phyloP scores from a whole-genome alignment of 2,797 vertebrate species.

The Cyprinella venusta region DNA sequence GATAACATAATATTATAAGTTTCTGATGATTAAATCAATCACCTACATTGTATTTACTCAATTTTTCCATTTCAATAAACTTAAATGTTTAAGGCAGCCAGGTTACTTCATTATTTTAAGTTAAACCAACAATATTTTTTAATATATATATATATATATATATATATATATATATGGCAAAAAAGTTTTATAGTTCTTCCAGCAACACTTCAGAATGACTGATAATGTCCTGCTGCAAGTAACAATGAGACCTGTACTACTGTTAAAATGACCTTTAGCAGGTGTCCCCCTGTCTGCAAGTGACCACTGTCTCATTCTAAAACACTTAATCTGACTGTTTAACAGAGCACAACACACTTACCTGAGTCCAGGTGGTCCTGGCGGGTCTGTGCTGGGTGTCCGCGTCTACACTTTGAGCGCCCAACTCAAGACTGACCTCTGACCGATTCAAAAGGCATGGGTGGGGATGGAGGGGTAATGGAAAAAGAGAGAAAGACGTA shows the following conservation, averaged over 20 bases:
- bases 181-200: not conserved
- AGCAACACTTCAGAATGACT: not conserved
- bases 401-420: constrained; percentile 55
- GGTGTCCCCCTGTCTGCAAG: not conserved
- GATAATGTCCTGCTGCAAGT: not conserved
- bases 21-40: no score
- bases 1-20: no score
- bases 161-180: no score
- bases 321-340: not conserved
- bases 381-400: constrained; percentile 61
- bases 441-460: constrained; percentile 39
- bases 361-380: constrained; percentile 77
- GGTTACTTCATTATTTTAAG: no score
- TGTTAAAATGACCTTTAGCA: not conserved
- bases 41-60: no score
- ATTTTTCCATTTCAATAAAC: no score
- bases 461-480: constrained; percentile 52
- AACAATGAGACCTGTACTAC: not conserved
- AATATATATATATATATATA: no score
- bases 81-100: no score
- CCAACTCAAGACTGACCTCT: constrained; percentile 55
- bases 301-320: not conserved
- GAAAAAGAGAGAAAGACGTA: constrained; percentile 43
- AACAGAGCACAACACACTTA: constrained; percentile 66
- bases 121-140: no score